phyloP scores from a whole-genome alignment of 2,113 vertebrate species.

The Triplophysa rosa region DNA sequence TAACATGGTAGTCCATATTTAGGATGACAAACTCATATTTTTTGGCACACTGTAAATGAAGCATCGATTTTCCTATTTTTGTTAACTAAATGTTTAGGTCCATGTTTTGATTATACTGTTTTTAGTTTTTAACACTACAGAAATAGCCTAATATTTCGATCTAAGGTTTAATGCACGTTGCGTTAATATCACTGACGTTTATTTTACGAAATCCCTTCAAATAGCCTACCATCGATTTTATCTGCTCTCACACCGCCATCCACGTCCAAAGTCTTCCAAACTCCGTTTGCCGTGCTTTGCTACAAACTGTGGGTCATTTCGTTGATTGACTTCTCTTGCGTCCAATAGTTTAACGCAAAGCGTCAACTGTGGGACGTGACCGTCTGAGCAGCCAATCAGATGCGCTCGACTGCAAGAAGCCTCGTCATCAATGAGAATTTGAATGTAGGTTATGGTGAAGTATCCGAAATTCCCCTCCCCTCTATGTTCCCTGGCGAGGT shows the following conservation, averaged over 20 bases:
- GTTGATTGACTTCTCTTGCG: constrained; percentile 62
- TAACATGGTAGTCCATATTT: no score
- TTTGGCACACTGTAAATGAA: no score
- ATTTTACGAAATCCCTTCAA: no score
- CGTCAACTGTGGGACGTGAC: constrained; percentile 76
- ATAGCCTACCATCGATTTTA: neutral
- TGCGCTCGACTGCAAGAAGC: constrained; percentile 9
- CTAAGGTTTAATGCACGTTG: no score
- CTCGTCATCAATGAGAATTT: constrained; percentile 70
- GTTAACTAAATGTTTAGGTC: neutral
- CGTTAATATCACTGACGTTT: no score
- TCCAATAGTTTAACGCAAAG: constrained; percentile 74
- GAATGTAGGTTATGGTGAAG: constrained; percentile 65
- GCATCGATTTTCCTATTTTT: neutral
- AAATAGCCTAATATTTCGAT: no score
- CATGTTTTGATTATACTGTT: no score
- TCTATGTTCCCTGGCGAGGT: constrained; percentile 27
- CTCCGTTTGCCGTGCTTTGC: constrained; percentile 63
- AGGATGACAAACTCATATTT: no score
- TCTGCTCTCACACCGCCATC: neutral
- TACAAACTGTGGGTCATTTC: constrained; percentile 1
- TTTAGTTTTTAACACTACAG: no score
- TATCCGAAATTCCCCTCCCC: constrained; percentile 39
- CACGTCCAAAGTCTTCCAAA: neutral
- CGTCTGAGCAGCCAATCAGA: constrained; percentile 70